Evolutionary conservation across 2,888 invertebrate species (phyloP), one percentile per base, ranked within the genome.

Genomic region (Erpobdella octoculata): DNA sequence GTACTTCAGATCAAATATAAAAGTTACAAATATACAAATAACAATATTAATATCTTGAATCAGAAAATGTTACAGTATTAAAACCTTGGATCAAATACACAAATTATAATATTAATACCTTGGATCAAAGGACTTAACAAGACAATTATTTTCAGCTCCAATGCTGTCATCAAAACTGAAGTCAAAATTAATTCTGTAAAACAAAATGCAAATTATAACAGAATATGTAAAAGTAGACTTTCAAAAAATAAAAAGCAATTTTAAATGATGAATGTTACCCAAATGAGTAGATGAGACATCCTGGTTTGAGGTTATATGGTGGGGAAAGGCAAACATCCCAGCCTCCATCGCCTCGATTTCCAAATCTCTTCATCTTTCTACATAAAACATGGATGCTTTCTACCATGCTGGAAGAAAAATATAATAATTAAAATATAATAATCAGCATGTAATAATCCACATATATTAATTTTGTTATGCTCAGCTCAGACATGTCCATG

Each of bases 281-380:
- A 75, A 80, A 80, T 2, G 79, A 80, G 73, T 79, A 80, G 25
- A 80, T 77, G 8, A 80, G 73, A 72, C 80, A 81, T 8, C 78
- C 78, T 5, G 76, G 74, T 9, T 73, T 65, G 18, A 80, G 72
- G 12, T 75, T 74, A 71, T 78, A 79, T 0, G 81, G 80, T 6
- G 78, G 78, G 21, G 79, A 78, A 36, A 80, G 69, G 64, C 81
- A 81, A 5, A 81, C 78, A 66, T 81, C 80, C 79, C 80, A 81
- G 4, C 81, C 81, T 0, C 81, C 81, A 68, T 80, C 81, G 67
- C 79, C 78, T 59, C 35, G 1, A 37, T 72, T 73, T 21, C 74
- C 73, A 68, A 37, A 68, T 33, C 68, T 68, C 12, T 28, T 41
- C 68, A 68, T 68, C 31, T 68, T 31, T n/a, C n/a, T n/a, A 21